Percentiles rank a stretch among this genome's conserved stretches.
These are phyloP conservation scores for Dermochelys coriacea DNA, from an alignment of 2,797 vertebrate genomes.

Conservation along the genomic window DNA sequence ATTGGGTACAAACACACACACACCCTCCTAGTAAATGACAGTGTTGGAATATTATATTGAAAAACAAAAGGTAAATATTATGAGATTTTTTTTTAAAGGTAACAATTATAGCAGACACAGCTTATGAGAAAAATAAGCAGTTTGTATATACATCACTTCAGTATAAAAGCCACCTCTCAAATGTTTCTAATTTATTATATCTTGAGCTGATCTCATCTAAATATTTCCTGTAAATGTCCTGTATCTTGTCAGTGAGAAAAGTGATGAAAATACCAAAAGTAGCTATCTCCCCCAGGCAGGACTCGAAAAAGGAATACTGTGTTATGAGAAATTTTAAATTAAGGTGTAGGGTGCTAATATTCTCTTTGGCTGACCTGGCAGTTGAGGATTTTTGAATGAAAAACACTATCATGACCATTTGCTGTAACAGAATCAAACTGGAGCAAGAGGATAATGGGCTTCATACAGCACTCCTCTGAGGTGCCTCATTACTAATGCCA, in stretches of 20 bases:
- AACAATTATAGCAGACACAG: neutral
- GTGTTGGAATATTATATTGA: neutral
- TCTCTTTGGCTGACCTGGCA: no score
- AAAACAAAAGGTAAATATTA: neutral
- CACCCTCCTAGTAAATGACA: neutral
- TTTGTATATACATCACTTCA: neutral
- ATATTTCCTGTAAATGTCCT: neutral
- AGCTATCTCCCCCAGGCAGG: neutral
- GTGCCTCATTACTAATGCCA: neutral
- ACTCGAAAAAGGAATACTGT: neutral
- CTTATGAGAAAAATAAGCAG: neutral
- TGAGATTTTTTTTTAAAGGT: neutral
- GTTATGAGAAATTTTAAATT: neutral
- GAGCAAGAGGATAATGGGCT: neutral
- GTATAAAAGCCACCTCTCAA: neutral
- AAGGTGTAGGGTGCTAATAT: neutral
- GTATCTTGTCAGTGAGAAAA: slow-evolving; percentile 17
- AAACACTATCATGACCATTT: neutral
- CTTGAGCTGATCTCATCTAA: neutral
- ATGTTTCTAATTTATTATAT: neutral
- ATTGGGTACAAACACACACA: neutral
- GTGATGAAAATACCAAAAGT: neutral
- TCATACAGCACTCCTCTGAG: neutral
- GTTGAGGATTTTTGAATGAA: neutral
- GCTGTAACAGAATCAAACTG: neutral